Evolutionary conservation across 2,888 invertebrate genomes (phyloP).

Genomic region (Scaptomyza flava): DNA sequence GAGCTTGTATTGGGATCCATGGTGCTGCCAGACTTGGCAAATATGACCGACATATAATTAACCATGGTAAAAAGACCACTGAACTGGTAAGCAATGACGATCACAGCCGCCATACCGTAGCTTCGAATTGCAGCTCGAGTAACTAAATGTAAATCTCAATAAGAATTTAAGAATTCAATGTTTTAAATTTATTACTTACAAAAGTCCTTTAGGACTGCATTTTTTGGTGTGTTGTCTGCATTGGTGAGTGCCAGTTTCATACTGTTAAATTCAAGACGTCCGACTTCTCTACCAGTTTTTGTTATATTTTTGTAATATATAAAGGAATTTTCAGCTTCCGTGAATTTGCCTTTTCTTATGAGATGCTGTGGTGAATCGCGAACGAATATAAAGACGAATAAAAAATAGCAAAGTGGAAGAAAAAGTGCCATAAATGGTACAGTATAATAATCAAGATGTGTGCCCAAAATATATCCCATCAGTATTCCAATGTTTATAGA

Average conservation of each 20-base stretch:
- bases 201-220: constrained; percentile 61
- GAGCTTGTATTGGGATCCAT: constrained; percentile 80
- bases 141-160: constrained; percentile 52
- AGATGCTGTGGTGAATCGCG: constrained; percentile 81
- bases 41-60: constrained; percentile 82
- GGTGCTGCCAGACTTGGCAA: constrained; percentile 70
- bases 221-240: constrained; percentile 35
- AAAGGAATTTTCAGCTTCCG: constrained; percentile 75
- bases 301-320: constrained; percentile 78
- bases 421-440: constrained; percentile 72
- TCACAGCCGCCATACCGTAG: constrained; percentile 62
- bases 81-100: constrained; percentile 77
- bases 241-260: constrained; percentile 58
- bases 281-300: neutral
- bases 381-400: constrained; percentile 58
- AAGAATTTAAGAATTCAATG: neutral
- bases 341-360: constrained; percentile 61
- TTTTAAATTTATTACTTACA: constrained; percentile 51
- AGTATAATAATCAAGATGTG: constrained; percentile 72
- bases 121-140: constrained; percentile 68
- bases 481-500: constrained; percentile 79
- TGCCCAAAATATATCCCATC: constrained; percentile 75
- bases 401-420: constrained; percentile 69
- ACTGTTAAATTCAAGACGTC: constrained; percentile 59
- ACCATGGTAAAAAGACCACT: constrained; percentile 80